A percentile compares a stretch with the other conserved stretches of the same genome.
Evolutionary conservation across 2,888 invertebrate genomes (phyloP).

Genomic region (Acrocyrtus sp.): DNA sequence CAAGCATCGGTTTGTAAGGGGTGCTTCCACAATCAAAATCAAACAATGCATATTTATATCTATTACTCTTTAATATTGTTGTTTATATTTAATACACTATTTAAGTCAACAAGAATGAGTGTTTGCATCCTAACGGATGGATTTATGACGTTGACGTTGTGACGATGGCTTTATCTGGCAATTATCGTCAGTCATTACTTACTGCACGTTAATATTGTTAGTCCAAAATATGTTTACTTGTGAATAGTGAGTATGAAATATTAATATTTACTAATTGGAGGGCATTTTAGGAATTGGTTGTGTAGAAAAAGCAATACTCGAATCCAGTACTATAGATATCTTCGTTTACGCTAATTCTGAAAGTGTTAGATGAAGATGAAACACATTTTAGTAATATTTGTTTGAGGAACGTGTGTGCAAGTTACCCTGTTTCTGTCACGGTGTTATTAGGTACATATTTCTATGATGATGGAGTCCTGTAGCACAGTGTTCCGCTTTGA

Average conservation of each 20-base stretch:
- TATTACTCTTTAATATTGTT: constrained; percentile 19
- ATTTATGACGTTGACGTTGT: not conserved
- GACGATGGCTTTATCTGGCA: not conserved
- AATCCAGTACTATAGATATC: too few species aligned
- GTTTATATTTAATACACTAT: not conserved
- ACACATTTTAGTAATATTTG: too few species aligned
- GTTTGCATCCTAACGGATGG: too few species aligned
- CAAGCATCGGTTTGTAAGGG: constrained; percentile 17
- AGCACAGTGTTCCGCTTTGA: too few species aligned
- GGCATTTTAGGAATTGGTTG: too few species aligned
- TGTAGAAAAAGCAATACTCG: not conserved
- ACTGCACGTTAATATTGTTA: not conserved
- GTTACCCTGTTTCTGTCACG: constrained; percentile 34
- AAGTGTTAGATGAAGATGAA: not conserved
- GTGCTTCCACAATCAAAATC: constrained; percentile 51
- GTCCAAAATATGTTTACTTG: too few species aligned
- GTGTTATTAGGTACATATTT: too few species aligned
- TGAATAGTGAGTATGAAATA: too few species aligned
- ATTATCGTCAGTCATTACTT: not conserved
- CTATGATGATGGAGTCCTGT: too few species aligned
- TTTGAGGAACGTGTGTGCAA: constrained; percentile 36
- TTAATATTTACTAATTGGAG: too few species aligned
- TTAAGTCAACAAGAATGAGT: not conserved
- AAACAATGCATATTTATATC: constrained; percentile 41
- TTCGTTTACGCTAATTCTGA: too few species aligned